phyloP scores from a whole-genome alignment of 2,113 vertebrate genomes.

The Struthidea cinerea region DNA sequence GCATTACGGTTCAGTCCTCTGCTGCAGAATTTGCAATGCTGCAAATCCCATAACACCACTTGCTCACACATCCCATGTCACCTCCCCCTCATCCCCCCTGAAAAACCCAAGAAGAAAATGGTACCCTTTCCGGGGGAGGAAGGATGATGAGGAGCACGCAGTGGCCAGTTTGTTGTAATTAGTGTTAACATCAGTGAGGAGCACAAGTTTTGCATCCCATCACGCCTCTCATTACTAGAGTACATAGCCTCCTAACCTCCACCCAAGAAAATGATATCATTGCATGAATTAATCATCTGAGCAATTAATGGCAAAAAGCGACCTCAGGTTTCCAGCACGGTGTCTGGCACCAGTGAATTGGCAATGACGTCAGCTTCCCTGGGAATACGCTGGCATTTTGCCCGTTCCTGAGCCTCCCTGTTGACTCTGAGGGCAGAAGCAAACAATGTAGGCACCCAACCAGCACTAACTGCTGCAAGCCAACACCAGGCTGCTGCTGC shows the following conservation, averaged over 20 bases:
- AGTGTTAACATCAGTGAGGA: not conserved
- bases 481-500: not conserved
- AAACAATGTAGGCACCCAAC: conserved; percentile 29
- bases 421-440: not conserved
- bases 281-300: conserved; percentile 45
- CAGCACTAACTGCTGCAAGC: not conserved
- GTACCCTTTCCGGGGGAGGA: not conserved
- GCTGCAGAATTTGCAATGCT: not conserved
- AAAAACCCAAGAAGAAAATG: accelerated
- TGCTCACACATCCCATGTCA: not conserved
- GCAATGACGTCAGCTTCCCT: conserved; percentile 12
- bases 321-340: conserved; percentile 39
- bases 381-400: not conserved
- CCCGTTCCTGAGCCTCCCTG: not conserved
- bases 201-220: not conserved
- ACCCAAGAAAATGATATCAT: conserved; percentile 23
- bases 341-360: not conserved
- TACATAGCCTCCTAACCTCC: not conserved
- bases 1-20: not conserved
- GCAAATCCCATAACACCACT: not conserved
- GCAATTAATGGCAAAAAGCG: conserved; percentile 10
- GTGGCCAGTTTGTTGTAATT: not conserved
- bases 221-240: not conserved
- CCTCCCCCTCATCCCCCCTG: no score
- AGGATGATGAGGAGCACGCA: not conserved